A percentile compares a stretch with the other conserved stretches of the same genome.
Conservation (phyloP, 2,797 vertebrate genomes). For the Moxostoma hubbsi region DNA sequence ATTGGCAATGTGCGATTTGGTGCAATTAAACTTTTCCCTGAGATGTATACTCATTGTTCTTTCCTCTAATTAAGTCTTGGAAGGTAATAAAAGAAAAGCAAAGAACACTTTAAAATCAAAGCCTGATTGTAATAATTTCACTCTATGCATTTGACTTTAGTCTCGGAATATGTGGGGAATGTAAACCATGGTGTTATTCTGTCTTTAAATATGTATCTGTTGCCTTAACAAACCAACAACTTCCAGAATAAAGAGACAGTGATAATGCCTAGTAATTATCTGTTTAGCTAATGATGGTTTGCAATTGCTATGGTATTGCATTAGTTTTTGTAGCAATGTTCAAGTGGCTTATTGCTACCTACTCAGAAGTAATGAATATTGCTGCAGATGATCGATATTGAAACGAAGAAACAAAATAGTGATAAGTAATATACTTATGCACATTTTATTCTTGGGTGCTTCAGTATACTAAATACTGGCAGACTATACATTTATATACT, state of each 20-base stretch:
- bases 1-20: conserved; percentile 52
- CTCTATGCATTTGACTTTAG: conserved; percentile 25
- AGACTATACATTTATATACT: too few relatives aligned
- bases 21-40: conserved; percentile 52
- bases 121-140: conserved; percentile 44
- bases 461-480: too few relatives aligned
- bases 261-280: conserved; percentile 47
- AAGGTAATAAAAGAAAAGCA: conserved; percentile 43
- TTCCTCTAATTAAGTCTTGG: conserved; percentile 51
- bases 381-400: conserved; percentile 24
- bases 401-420: conserved; percentile 21
- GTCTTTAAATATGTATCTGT: conserved; percentile 55
- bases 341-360: conserved; percentile 14
- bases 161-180: conserved; percentile 22
- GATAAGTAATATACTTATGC: not conserved
- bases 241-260: conserved; percentile 18
- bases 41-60: conserved; percentile 51
- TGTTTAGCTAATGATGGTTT: conserved; percentile 15
- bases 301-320: not conserved
- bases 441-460: too few relatives aligned
- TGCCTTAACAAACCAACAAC: conserved; percentile 48
- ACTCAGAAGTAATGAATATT: conserved; percentile 20
- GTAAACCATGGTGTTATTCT: conserved; percentile 35
- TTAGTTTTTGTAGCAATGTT: not conserved
- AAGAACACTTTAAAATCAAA: conserved; percentile 36